Base-by-base conservation (phyloP, 2,113 vertebrate genomes). In the Pomatostomus ruficeps region DNA sequence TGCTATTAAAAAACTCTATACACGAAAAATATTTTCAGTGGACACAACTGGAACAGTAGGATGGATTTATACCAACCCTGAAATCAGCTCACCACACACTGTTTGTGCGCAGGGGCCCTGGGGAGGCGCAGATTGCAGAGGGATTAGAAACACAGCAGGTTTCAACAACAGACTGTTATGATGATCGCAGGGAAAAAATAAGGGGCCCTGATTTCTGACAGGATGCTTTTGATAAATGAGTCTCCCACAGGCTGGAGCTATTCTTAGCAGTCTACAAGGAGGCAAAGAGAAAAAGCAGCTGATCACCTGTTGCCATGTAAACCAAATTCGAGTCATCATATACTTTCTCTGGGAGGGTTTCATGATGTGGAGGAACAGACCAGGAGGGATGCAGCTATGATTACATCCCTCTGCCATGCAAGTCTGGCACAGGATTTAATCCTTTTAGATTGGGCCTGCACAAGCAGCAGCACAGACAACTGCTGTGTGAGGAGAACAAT, bases 231-330 rank as follows among this genome's bases (percentile, higher is more conserved):
- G 75, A 72, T 67, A 91, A 87, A 76, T 49, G 67, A 90, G 76
- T 67, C 77, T 88, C 73, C 70, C 79, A 86, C 21, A 3, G 70
- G 73, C 83, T 89, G 40, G 59, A 91, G 78, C 24, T 93, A 57
- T 90, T 92, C 83, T 84, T 63, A 79, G 74, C 0, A 78, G 16
- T 35, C 51, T 46, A 38, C 57, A n/a, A 76, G 21, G 22, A 72
- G n/a, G 28, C 40, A 68, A 62, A 71, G 59, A 57, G 7, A 84
- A 81, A 93, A 85, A 58, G 48, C 75, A 93, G 79, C 8, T 49
- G 55, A 94, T 91, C 79, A 95, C 88, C 76, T 88, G 90, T 80
- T 94, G 84, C 91, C 85, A 94, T 52, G 85, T 78, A 89, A 95
- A 96, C 75, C 72, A 81, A 77, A 94, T 55, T 78, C 24, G 77